Base-by-base conservation (phyloP, 2,888 invertebrate species). In the Agrochola lota region DNA sequence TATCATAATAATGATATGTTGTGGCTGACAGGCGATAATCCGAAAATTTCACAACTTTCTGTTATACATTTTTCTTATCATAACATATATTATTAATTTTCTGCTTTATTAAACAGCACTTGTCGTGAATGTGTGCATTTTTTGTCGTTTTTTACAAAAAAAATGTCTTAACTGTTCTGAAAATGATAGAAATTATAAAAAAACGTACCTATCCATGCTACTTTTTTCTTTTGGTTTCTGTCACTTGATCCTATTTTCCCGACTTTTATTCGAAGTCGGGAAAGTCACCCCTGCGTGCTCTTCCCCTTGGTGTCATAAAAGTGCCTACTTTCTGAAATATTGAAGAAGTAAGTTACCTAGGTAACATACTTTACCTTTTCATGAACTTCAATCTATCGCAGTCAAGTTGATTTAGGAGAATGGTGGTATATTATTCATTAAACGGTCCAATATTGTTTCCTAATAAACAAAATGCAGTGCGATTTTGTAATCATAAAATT, bases 351-450 rank as follows among this genome's bases (percentile, higher is more conserved):
- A 20, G 52, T 20, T 30, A 30, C 30, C 30, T 35, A 52, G 59
- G 66, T 43, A 67, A 23, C 23, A 17, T 59, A 23, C 80, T 80
- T 78, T 35, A 59, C 64, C 66, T 59, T 78, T 78, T 72, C 35
- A 66, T 71, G 52, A 64, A 64, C 23, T 26, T 43, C 20, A 52
- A 52, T 78, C 52, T 23, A 30, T 64, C 7, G 30, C 35, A 46
- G 52, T 35, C 17, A n/a, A 15, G 23, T 55, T 30, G 26, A 59
- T 59, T 59, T 59, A n/a, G n/a, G 12, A 57, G n/a, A 57, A 57
- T 57, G 12, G 57, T 12, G n/a, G 6, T 59, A 15, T 26, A 26
- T 43, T 35, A 15, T 40, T 26, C 12, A 30, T 9, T 15, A 8
- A 49, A 23, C 7, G 20, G n/a, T 1, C 7, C 15, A 20, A 30